Base-by-base conservation (phyloP, 2,797 vertebrate species). In the Heterohyrax brucei region DNA sequence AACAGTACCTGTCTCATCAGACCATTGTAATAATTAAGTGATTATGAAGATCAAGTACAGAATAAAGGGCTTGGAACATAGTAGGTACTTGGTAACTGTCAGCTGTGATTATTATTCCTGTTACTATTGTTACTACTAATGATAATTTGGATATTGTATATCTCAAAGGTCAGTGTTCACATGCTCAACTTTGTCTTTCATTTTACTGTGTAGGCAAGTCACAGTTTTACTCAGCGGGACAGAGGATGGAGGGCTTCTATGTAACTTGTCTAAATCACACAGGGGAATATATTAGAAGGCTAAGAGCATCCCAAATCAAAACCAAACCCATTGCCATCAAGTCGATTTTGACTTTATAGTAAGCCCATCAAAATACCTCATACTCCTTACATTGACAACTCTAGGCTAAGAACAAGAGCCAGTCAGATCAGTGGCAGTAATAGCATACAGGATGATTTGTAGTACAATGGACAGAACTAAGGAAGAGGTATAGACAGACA, bases 41-140 rank as follows among this genome's bases (percentile, higher is more conserved):
- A 90, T 93, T 96, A 92, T 79, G 46, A 33, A 96, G 21, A 48
- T 91, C 82, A 91, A 91, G 13, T 76, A 90, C 59, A 83, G 39
- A 95, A 22, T 26, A 88, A n/a, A 70, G 46, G 95, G 19, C 7
- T 61, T 80, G 48, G 30, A 93, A 94, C 30, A 91, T 5, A 83
- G 46, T 66, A 86, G 95, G 88, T 80, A 66, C 19, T 92, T 68
- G 86, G 33, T 68, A 92, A 68, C 18, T 68, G 4, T 76, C 80
- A 79, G 1, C n/a, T 89, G 19, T 5, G 44, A 75, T 93, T 86
- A 77, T 70, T 72, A 92, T 62, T 86, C 59, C 80, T 91, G 91
- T 70, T 72, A 92, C 62, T 86, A 79, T 88, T 91, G 89, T 64
- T 66, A 87, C 64, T 70, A 79, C 1, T 62, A 59, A 84, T 81